Conservation (phyloP, 2,888 invertebrate species). For the Eudemis profundana region DNA sequence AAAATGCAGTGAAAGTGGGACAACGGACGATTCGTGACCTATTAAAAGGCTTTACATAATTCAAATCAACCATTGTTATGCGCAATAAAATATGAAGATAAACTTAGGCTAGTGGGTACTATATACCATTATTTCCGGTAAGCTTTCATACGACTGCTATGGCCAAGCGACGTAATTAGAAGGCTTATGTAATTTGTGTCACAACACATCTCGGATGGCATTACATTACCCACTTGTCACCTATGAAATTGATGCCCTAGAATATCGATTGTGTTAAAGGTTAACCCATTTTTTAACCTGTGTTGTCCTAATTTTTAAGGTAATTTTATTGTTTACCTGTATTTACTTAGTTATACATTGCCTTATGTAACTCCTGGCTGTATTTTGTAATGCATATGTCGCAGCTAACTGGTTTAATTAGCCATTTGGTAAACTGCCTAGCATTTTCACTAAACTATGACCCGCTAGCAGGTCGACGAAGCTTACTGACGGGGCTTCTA, state of each 20-base stretch:
- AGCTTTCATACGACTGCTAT: not conserved
- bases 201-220: conserved; percentile 7
- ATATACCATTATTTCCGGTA: conserved; percentile 14
- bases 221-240: conserved; percentile 18
- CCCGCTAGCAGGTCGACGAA: no score
- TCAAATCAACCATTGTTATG: conserved; percentile 33
- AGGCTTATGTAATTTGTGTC: conserved; percentile 31
- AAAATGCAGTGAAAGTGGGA: conserved; percentile 69
- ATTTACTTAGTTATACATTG: no score
- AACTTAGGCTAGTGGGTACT: conserved; percentile 9
- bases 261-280: not conserved
- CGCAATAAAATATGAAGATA: conserved; percentile 37
- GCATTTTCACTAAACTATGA: no score
- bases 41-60: conserved; percentile 44
- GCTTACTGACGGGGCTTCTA: no score
- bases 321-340: no score
- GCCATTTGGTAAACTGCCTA: no score
- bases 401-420: no score
- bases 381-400: no score
- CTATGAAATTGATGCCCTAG: conserved; percentile 4
- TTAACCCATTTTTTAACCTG: no score
- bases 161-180: conserved; percentile 16
- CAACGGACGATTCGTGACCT: conserved; percentile 53
- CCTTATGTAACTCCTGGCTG: no score
- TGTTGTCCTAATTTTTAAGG: no score